phyloP scores from a whole-genome alignment of 2,888 invertebrate species.

The Seladonia tumulorum region DNA sequence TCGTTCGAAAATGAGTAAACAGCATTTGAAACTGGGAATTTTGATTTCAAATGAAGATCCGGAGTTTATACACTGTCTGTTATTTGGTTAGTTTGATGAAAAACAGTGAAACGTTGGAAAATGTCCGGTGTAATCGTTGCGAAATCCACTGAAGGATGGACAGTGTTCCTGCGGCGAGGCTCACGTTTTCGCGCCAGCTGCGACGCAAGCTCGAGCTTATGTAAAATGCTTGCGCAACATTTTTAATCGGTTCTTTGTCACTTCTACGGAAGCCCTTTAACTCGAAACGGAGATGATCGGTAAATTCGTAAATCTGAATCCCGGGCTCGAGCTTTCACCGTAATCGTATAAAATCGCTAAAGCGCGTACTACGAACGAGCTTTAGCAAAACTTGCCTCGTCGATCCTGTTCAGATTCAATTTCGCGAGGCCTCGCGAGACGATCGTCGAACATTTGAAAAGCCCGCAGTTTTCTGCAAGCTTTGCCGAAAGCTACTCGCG shows the following conservation, averaged over 20 bases:
- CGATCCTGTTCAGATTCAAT: background rate
- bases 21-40: background rate
- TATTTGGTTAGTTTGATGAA: background rate
- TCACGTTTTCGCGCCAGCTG: background rate
- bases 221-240: slow-evolving; percentile 56
- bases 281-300: background rate
- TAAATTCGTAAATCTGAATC: background rate
- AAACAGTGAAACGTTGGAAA: background rate
- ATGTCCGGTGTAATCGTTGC: background rate
- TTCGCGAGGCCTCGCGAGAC: background rate
- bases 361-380: background rate
- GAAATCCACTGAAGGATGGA: background rate
- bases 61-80: background rate
- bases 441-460: background rate
- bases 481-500: background rate
- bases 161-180: background rate
- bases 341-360: background rate
- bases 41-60: too few species aligned
- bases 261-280: slow-evolving; percentile 26
- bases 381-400: background rate
- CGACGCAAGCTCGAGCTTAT: slow-evolving; percentile 35
- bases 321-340: background rate
- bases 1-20: background rate
- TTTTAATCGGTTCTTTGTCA: slow-evolving; percentile 46
- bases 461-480: background rate